Percentiles rank a stretch among this genome's conserved stretches.
Evolutionary conservation across 2,888 invertebrate genomes (phyloP).

Genomic region (Syrphus vitripennis): DNA sequence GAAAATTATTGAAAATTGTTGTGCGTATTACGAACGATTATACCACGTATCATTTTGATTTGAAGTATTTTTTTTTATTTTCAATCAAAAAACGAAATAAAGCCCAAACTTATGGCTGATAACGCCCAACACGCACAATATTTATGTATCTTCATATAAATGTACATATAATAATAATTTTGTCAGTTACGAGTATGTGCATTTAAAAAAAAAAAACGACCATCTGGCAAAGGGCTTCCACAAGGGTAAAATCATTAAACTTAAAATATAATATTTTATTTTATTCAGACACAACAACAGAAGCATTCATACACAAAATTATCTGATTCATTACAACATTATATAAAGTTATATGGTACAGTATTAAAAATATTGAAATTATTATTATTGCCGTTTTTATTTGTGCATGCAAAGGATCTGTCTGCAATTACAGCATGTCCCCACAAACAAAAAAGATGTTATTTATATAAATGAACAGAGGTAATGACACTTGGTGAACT

Average conservation of each 20-base stretch:
- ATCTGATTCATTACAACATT: constrained; percentile 4
- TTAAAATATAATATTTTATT: not conserved
- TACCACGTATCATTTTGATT: not conserved
- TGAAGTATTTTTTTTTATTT: constrained; percentile 1
- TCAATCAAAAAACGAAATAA: not conserved
- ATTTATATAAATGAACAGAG: not conserved
- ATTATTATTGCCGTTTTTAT: not conserved
- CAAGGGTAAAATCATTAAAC: not conserved
- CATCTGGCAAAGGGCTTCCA: not conserved
- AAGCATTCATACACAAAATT: not conserved
- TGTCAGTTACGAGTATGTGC: not conserved
- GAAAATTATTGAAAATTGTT: not conserved
- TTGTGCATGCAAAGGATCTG: not conserved
- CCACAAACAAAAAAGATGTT: not conserved
- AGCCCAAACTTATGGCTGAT: not conserved
- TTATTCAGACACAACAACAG: not conserved
- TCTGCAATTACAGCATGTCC: too few species aligned
- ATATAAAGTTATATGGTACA: not conserved
- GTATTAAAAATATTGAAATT: not conserved
- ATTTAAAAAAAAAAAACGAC: not conserved
- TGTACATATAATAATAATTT: not conserved
- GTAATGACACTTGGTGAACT: not conserved
- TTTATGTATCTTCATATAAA: too few species aligned
- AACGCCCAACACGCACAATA: not conserved
- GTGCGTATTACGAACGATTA: not conserved